Evolutionary conservation across 2,888 invertebrate genomes (phyloP).

Genomic region (Himalopsyche tibetana): DNA sequence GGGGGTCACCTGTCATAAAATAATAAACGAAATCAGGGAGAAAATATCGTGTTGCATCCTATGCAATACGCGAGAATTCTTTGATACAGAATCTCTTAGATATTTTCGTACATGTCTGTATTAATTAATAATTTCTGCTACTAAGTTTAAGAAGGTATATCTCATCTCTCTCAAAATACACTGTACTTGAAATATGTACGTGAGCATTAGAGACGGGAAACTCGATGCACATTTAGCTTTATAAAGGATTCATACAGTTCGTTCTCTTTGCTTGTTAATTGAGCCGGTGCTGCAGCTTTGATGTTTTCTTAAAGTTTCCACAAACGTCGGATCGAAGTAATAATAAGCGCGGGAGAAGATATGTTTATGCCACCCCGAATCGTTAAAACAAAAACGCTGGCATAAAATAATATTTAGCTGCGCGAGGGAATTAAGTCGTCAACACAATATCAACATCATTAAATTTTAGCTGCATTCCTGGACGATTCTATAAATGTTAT

Average conservation of each 20-base stretch:
- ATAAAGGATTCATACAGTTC: constrained; percentile 36
- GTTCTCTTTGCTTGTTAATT: constrained; percentile 35
- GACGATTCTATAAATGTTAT: too few species aligned
- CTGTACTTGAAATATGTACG: constrained; percentile 17
- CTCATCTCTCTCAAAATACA: constrained; percentile 24
- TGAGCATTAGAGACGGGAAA: constrained; percentile 38
- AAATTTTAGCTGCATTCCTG: too few species aligned
- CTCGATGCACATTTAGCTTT: constrained; percentile 36
- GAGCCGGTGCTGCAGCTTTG: constrained; percentile 33
- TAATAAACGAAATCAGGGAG: too few species aligned
- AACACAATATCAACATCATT: too few species aligned
- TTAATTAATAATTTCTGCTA: too few species aligned
- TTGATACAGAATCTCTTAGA: too few species aligned
- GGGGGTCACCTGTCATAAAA: too few species aligned
- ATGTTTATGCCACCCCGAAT: neutral
- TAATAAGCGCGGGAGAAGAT: neutral
- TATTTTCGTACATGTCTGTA: too few species aligned
- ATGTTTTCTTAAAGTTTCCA: constrained; percentile 38
- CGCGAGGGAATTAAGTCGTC: too few species aligned
- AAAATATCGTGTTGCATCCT: too few species aligned
- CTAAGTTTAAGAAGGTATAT: neutral
- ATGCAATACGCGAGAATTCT: too few species aligned
- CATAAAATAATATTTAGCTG: too few species aligned
- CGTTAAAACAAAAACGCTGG: neutral
- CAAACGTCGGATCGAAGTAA: constrained; percentile 1